Base-by-base conservation (phyloP, 2,797 vertebrate species). In the Manis javanica region DNA sequence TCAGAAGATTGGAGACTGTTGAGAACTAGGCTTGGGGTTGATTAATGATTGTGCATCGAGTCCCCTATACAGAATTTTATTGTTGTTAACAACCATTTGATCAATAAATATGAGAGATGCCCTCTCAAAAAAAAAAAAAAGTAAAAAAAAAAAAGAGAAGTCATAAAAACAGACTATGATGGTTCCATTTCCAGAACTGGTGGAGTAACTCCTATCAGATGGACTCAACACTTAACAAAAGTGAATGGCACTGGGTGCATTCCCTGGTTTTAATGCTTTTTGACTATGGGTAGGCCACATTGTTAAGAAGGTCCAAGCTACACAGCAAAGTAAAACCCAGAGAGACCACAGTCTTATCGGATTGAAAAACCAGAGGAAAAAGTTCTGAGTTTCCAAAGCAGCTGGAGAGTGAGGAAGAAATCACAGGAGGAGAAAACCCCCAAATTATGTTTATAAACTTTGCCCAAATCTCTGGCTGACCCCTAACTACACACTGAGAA, bases 241-340 rank as follows among this genome's bases (percentile, higher is more conserved):
- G 18, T 29, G 16, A 71, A 16, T 3, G 8, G 66, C 29, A 26
- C 24, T n/a, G 46, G 42, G 16, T 63, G 8, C 6, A 39, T 39
- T 66, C 87, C 49, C 77, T n/a, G 9, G 66, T 92, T 66, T 66
- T 53, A 87, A 77, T 37, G 69, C 46, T 87, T 93, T 79, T 75
- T 31, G 75, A 9, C 26, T 42, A 77, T 37, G 7, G 64, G 31
- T 16, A 74, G 34, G 37, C 29, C 2, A 55, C 5, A 31, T 5
- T 64, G 51, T 15, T 29, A 42, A 74, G 37, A 74, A 24, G 16
- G 55, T 53, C 24, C 49, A 69, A 42, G 39, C 7, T 37, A n/a
- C 39, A 63, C 0, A 7, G 46, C 55, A 2, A 78, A 95, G 37
- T 77, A 63, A 90, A 78, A 64, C 19, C 68, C 9, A 4, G 49